These are phyloP conservation scores for Chinchilla lanigera DNA, from an alignment of 2,113 vertebrate species.

Conservation along the genomic window DNA sequence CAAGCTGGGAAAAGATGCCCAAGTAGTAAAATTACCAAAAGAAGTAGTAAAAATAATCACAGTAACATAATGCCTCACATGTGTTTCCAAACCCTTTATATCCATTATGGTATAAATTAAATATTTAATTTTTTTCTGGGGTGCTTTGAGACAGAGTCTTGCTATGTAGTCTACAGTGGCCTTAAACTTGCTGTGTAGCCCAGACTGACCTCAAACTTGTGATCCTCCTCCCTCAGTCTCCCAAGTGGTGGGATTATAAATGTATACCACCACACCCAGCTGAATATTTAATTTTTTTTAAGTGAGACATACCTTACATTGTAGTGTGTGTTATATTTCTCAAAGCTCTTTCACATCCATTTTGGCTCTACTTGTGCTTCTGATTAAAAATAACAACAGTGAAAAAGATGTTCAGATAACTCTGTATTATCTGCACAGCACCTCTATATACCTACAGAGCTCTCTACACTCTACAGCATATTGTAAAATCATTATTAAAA, in stretches of 20 bases:
- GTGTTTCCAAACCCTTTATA: slow-evolving; percentile 8
- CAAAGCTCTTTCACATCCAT: slow-evolving; percentile 48
- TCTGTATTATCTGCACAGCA: background rate
- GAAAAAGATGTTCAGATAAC: slow-evolving; percentile 42
- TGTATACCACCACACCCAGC: background rate
- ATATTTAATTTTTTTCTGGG: background rate
- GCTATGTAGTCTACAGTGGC: background rate
- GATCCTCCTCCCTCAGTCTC: background rate
- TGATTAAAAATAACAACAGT: slow-evolving; percentile 59
- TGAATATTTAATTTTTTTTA: background rate
- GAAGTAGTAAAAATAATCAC: background rate
- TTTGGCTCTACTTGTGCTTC: slow-evolving; percentile 1
- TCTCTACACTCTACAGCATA: background rate
- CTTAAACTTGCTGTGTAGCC: background rate
- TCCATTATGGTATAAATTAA: slow-evolving; percentile 19
- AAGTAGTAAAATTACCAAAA: background rate
- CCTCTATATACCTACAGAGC: background rate
- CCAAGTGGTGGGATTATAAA: background rate
- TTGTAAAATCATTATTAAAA: background rate
- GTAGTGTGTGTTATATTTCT: background rate
- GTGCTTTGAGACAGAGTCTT: background rate
- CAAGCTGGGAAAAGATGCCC: background rate
- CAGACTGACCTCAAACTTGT: background rate
- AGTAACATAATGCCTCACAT: background rate
- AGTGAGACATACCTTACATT: slow-evolving; percentile 14